Evolutionary conservation across 2,113 vertebrate species (phyloP).

Genomic region (Chrysochloris asiatica): DNA sequence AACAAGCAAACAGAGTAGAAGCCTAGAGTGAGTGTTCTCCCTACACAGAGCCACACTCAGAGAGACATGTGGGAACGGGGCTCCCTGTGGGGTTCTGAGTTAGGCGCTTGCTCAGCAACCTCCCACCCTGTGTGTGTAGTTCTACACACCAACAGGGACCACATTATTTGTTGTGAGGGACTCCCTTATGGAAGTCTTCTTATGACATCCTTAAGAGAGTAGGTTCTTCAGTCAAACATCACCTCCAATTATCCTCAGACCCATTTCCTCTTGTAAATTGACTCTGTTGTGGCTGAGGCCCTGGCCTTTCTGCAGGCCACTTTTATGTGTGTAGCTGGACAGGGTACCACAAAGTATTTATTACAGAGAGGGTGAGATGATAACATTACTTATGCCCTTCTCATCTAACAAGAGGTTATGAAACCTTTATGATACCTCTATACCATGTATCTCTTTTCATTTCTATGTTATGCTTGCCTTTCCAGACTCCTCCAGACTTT

Average conservation of each 20-base stretch:
- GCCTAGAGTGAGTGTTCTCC: neutral
- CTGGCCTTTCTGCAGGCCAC: neutral
- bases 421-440: conserved; percentile 5
- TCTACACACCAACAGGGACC: neutral
- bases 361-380: neutral
- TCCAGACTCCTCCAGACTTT: conserved; percentile 2
- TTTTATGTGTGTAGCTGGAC: neutral
- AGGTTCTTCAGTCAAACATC: neutral
- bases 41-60: neutral
- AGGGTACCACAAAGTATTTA: conserved; percentile 1
- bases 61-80: neutral
- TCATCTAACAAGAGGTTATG: conserved; percentile 35
- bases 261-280: neutral
- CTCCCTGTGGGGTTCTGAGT: neutral
- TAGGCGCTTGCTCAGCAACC: neutral
- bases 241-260: neutral
- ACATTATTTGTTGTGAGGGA: fast-evolving
- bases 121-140: too few relatives aligned
- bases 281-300: neutral
- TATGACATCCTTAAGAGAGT: neutral
- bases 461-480: conserved; percentile 39
- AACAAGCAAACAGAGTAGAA: neutral
- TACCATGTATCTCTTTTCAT: neutral
- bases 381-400: conserved; percentile 31
- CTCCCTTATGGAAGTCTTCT: neutral